Evolutionary conservation across 2,113 vertebrate species (phyloP), one percentile per base, ranked within the genome.

Genomic region (Macquaria australasica): DNA sequence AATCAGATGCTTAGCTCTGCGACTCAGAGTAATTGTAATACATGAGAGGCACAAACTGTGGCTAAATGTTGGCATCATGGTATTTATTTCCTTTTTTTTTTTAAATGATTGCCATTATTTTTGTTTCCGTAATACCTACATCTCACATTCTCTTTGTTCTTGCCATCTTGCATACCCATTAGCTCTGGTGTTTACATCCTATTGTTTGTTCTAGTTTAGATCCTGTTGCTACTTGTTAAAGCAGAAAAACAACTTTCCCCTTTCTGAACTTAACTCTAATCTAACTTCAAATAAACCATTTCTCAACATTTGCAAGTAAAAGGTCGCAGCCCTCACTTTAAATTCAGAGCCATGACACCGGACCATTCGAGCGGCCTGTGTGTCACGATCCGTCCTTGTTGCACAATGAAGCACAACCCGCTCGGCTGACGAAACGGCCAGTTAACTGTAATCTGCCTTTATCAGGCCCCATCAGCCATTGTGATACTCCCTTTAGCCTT

Each of bases 361-460:
- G 55, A 53, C 62, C 53, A 31, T 48, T 75, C 11, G 28, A 69
- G 23, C 16, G 1, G 34, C 62, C 64, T 64, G 28, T 87, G 28
- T 87, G 82, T 67, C 79, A 16, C 6, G 48, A 85, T 83, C 76
- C 48, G 11, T 70, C 82, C 81, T 82, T 69, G 69, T 56, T 73
- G 45, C 31, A 77, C 84, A 81, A 87, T 89, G 87, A 93, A 92
- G 85, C 83, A 84, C 51, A 74, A 83, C 53, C 56, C 12, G n/a
- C 80, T 81, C 21, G 8, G 51, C 59, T 58, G 84, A 90, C 71
- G 64, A 88, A 87, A 83, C n/a, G 55, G 48, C 60, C 66, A 77
- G 82, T 90, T 88, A 77, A 91, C 84, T 87, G 77, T 93, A 91
- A 88, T 88, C 89, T 86, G 53, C 69, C 67, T 83, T 90, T 90